Evolutionary conservation across 2,113 vertebrate genomes (phyloP).

Genomic region (Bettongia penicillata): DNA sequence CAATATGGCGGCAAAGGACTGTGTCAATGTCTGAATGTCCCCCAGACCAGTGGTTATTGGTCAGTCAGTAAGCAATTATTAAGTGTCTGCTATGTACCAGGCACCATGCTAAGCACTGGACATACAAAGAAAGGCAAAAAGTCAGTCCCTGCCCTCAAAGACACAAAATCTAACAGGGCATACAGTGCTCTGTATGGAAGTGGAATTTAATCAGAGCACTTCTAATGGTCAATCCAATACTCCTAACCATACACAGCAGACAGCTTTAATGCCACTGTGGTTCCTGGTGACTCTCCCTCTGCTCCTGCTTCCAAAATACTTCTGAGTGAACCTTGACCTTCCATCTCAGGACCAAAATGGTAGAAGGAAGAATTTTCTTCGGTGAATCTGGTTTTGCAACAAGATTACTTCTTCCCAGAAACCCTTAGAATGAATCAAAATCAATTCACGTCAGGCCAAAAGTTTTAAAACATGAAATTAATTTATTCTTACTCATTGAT

Average conservation of each 20-base stretch:
- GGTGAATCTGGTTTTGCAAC: neutral
- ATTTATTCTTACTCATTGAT: too few species aligned
- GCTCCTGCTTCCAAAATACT: too few species aligned
- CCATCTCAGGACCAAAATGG: neutral
- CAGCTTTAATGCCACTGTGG: neutral
- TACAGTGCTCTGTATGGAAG: too few species aligned
- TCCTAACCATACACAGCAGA: neutral
- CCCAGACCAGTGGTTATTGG: neutral
- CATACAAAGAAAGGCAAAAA: too few species aligned
- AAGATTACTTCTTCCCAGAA: too few species aligned
- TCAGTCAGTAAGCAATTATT: neutral
- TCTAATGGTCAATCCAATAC: neutral
- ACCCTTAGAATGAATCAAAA: too few species aligned
- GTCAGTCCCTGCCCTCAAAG: too few species aligned
- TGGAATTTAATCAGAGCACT: neutral
- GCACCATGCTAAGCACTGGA: too few species aligned
- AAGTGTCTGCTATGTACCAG: neutral
- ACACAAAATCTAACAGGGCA: too few species aligned
- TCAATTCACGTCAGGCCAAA: too few species aligned
- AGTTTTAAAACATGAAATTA: too few species aligned
- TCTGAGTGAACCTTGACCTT: conserved; percentile 11
- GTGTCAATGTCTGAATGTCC: neutral
- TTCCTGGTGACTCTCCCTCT: neutral
- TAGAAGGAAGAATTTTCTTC: neutral
- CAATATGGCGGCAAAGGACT: neutral